Conservation (phyloP, 2,113 vertebrate genomes). For the Tychaedon coryphoeus region DNA sequence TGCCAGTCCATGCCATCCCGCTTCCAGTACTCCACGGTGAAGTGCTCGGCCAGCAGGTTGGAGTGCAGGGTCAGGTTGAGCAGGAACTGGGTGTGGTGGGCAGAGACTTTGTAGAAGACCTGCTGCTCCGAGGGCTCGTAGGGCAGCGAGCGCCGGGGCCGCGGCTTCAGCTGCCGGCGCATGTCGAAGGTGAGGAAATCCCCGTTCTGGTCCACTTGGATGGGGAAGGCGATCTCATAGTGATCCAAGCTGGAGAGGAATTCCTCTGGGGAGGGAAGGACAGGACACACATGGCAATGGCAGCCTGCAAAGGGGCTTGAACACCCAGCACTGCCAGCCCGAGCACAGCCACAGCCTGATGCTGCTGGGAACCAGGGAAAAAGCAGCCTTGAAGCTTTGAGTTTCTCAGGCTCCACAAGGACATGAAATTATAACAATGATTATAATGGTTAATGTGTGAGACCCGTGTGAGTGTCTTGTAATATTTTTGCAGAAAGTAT, state of each 20-base stretch:
- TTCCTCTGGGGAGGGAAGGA: conserved; percentile 76
- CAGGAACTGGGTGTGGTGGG: conserved; percentile 87
- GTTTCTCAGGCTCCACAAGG: too few species aligned
- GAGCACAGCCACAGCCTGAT: not conserved
- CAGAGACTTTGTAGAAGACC: conserved; percentile 93
- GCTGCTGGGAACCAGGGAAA: too few species aligned
- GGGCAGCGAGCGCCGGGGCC: conserved; percentile 71
- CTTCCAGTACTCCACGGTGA: conserved; percentile 97
- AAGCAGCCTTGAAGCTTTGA: too few species aligned
- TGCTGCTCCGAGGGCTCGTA: conserved; percentile 70
- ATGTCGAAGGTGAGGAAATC: conserved; percentile 78
- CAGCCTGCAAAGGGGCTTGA: not conserved
- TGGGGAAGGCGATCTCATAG: conserved; percentile 94
- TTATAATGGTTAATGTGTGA: too few species aligned
- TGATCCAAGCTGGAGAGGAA: conserved; percentile 92
- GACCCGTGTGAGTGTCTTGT: too few species aligned
- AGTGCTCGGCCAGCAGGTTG: conserved; percentile 86
- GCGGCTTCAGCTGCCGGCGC: conserved; percentile 41
- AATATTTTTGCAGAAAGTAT: too few species aligned
- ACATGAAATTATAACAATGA: too few species aligned
- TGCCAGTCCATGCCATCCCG: conserved; percentile 89
- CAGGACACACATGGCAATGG: not conserved
- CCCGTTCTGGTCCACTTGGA: conserved; percentile 88
- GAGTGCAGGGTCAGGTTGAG: conserved; percentile 92
- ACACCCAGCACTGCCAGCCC: too few species aligned